A percentile compares a stretch with the other conserved stretches of the same genome.
phyloP scores from a whole-genome alignment of 2,888 invertebrate genomes.

The Lissocephala sabroskyi region DNA sequence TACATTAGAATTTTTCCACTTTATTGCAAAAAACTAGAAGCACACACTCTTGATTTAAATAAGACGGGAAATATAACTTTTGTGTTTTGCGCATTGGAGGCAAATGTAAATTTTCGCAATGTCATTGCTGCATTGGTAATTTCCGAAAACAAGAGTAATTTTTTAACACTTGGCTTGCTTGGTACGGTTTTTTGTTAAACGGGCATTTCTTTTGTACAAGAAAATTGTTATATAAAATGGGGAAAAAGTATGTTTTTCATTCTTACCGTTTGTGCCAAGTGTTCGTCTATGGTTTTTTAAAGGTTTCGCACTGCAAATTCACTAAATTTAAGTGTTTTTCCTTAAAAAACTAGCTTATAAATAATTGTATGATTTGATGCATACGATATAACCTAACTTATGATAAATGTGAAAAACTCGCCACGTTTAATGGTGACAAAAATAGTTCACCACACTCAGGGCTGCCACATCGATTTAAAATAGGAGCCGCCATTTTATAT shows the following conservation, averaged over 20 bases:
- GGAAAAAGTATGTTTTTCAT: slow-evolving; percentile 35
- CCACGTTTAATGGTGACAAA: slow-evolving; percentile 53
- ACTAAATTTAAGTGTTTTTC: slow-evolving; percentile 72
- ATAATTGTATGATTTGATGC: slow-evolving; percentile 73
- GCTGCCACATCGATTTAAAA: too few species aligned
- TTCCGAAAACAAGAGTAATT: slow-evolving; percentile 25
- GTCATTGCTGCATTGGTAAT: slow-evolving; percentile 4
- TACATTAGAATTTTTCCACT: slow-evolving; percentile 64
- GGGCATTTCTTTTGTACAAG: slow-evolving; percentile 29
- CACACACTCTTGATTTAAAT: not conserved
- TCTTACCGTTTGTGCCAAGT: slow-evolving; percentile 72
- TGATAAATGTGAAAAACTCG: slow-evolving; percentile 66
- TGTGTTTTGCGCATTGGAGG: not conserved
- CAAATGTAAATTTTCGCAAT: not conserved
- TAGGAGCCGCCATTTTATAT: too few species aligned
- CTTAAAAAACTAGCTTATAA: slow-evolving; percentile 73
- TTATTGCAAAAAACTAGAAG: slow-evolving; percentile 18
- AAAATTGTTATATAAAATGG: slow-evolving; percentile 56
- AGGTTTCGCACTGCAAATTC: slow-evolving; percentile 72
- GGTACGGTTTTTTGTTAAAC: slow-evolving; percentile 49
- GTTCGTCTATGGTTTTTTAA: slow-evolving; percentile 70
- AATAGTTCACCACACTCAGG: too few species aligned
- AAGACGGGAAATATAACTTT: not conserved
- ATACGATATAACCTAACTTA: slow-evolving; percentile 73
- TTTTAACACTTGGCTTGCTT: slow-evolving; percentile 42